Evolutionary conservation across 2,888 invertebrate genomes (phyloP).

Genomic region (Busseola fusca): DNA sequence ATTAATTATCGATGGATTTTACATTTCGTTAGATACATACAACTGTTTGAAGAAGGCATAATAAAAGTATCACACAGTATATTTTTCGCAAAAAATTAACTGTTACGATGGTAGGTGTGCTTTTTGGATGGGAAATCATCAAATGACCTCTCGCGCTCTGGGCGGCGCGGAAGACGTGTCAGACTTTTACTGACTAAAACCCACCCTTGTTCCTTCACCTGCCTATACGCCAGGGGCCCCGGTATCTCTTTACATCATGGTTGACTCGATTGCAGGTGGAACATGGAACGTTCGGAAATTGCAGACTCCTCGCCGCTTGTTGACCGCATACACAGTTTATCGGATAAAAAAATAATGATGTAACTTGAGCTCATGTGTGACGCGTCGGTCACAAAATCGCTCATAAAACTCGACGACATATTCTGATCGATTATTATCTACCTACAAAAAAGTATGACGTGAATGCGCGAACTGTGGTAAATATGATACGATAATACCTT

Average conservation of each 20-base stretch:
- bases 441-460: neutral
- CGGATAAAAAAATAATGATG: neutral
- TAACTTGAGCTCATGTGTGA: neutral
- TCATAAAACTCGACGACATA: neutral
- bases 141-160: too few species aligned
- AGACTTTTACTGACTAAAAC: too few species aligned
- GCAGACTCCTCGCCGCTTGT: neutral
- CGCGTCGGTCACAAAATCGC: neutral
- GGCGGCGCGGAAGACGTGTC: too few species aligned
- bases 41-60: neutral
- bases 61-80: neutral
- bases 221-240: too few species aligned
- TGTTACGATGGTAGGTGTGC: neutral
- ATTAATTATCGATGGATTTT: neutral
- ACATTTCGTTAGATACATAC: too few species aligned
- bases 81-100: too few species aligned
- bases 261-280: neutral
- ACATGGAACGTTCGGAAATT: neutral
- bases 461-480: conserved; percentile 2
- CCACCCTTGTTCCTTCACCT: too few species aligned
- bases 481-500: neutral
- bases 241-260: neutral
- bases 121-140: too few species aligned
- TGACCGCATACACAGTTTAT: neutral
- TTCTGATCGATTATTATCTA: neutral